Conservation (phyloP, 1,140 invertebrate species). For the Pseudomyrmex cubaensis region DNA sequence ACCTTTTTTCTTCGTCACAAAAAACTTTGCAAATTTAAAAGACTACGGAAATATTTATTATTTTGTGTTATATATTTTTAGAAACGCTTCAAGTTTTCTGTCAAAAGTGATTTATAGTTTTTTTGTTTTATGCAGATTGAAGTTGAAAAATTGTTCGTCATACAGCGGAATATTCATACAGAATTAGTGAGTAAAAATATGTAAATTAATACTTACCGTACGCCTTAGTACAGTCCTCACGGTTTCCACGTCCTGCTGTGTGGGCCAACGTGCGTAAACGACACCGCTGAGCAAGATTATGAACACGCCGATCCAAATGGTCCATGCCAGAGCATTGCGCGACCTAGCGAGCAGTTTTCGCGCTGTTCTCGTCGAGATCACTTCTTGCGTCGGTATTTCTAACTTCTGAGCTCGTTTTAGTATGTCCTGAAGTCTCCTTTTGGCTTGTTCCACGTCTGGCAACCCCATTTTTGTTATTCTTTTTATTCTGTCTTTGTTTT, state of each 20-base stretch:
- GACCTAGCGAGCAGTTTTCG: slow-evolving; percentile 77
- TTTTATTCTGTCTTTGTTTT: slow-evolving; percentile 20
- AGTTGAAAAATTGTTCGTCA: not conserved
- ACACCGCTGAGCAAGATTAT: slow-evolving; percentile 74
- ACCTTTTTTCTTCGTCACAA: not conserved
- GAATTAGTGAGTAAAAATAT: not conserved
- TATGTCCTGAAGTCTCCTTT: slow-evolving; percentile 76
- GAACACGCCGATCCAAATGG: slow-evolving; percentile 76
- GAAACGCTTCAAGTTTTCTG: not conserved
- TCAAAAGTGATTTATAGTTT: not conserved
- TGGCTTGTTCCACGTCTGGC: slow-evolving; percentile 78
- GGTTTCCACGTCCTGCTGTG: slow-evolving; percentile 77
- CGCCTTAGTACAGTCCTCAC: slow-evolving; percentile 79
- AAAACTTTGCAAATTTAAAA: not conserved
- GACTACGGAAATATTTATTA: not conserved
- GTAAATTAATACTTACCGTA: slow-evolving; percentile 73
- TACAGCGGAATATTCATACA: not conserved
- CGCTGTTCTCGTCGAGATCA: slow-evolving; percentile 77
- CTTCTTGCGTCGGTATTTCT: slow-evolving; percentile 76
- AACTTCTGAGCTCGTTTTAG: slow-evolving; percentile 77
- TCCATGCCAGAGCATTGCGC: slow-evolving; percentile 75
- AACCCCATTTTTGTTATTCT: slow-evolving; percentile 71
- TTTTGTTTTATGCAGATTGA: not conserved
- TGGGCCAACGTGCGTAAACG: slow-evolving; percentile 78
- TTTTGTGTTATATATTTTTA: not conserved